Base-by-base conservation (phyloP, 2,888 invertebrate genomes). In the Drosophila ustulata region DNA sequence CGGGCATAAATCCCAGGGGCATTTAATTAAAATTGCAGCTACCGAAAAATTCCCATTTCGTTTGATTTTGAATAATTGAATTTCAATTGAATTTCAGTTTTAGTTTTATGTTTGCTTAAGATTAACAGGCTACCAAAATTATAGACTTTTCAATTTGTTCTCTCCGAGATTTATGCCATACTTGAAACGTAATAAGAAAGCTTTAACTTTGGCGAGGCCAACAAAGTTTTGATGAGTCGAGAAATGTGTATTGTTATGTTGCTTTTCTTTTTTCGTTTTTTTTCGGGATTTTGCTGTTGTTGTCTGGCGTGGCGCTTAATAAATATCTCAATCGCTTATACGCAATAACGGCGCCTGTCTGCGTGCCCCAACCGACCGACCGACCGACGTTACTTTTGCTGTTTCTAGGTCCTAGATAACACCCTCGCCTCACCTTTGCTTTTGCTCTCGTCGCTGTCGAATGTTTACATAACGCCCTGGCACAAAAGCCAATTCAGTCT, bases 381-480 rank as follows among this genome's bases (percentile, higher is more conserved):
- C 4, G 23, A 9, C 58, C 46, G 28, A 51, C 18, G 7, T 18
- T 41, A 18, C 13, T 53, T 53, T 32, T 37, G 34, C 41, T 43
- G 28, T 61, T 50, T 47, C 71, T 66, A 61, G 57, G 47, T 28
- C 30, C 47, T 57, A 58, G 39, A n/a, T 26, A 37, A 6, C 30
- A 2, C 7, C 30, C 30, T 30, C 30, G 30, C 30, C 28, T 18
- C 30, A 30, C 30, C 30, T 30, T 30, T 30, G 7, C 6, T 30
- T 30, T 7, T 59, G 69, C 61, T 63, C 69, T 85, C 76, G 80
- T 69, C 77, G 66, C 26, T 75, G 64, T 80, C 64, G 76, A 81
- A 75, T 89, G 83, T 83, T 83, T 83, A 89, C 89, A 83, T 83
- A 83, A 83, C 83, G 88, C 88, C 82, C 79, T 80, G 81, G 66